Evolutionary conservation across 2,888 invertebrate species (phyloP).

Genomic region (Cancer borealis): DNA sequence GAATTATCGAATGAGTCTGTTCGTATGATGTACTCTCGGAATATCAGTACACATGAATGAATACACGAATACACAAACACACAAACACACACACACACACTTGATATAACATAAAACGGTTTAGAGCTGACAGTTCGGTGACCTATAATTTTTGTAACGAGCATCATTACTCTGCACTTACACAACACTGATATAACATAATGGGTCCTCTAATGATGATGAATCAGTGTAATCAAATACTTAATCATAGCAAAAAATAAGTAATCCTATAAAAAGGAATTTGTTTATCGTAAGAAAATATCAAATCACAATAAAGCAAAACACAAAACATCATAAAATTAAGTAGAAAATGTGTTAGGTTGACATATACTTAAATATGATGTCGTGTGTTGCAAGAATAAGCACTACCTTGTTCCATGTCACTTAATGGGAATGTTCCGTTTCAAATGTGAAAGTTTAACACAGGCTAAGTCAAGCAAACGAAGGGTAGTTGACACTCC

Average conservation of each 20-base stretch:
- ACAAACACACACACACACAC: not conserved
- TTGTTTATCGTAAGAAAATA: not conserved
- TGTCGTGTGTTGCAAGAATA: not conserved
- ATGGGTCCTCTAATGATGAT: not conserved
- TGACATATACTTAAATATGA: not conserved
- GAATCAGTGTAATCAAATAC: not conserved
- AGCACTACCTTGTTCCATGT: not conserved
- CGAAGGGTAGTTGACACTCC: not conserved
- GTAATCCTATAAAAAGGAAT: not conserved
- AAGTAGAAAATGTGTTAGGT: not conserved
- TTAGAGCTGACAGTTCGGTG: not conserved
- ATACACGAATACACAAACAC: not conserved
- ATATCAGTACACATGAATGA: not conserved
- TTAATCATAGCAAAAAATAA: not conserved
- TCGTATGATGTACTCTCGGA: not conserved
- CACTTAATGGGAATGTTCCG: not conserved
- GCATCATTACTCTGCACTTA: not conserved
- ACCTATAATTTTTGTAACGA: not conserved
- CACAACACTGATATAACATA: not conserved
- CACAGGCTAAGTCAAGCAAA: not conserved
- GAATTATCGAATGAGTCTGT: not conserved
- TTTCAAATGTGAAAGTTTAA: not conserved
- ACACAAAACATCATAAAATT: not conserved
- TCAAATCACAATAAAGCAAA: not conserved
- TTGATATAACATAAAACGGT: not conserved